Conservation (phyloP, 2,888 invertebrate species). For the Pterobdella sp. region DNA sequence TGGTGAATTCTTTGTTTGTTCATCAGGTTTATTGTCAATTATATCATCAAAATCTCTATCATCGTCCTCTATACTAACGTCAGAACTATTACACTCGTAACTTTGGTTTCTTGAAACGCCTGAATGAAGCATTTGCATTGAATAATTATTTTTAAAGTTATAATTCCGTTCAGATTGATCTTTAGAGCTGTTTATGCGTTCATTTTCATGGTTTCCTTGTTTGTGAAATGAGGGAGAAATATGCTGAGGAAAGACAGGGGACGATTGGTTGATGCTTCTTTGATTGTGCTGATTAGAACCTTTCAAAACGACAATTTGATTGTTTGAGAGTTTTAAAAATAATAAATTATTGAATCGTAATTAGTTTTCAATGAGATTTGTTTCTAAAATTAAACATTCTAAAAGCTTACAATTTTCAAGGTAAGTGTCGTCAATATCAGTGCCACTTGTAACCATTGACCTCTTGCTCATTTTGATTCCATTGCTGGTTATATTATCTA, state of each 20-base stretch:
- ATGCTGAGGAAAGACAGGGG: constrained; percentile 24
- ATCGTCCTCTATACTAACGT: constrained; percentile 27
- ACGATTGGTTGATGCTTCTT: constrained; percentile 16
- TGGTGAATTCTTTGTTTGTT: too few species aligned
- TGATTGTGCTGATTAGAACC: constrained; percentile 8
- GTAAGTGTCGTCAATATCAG: background rate
- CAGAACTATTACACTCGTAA: constrained; percentile 23
- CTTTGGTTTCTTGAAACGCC: constrained; percentile 12
- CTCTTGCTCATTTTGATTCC: background rate
- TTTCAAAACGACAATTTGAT: background rate
- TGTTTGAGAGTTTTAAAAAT: constrained; percentile 1
- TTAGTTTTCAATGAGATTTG: too few species aligned
- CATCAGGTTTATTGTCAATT: background rate
- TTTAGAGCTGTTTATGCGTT: background rate
- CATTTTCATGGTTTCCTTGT: background rate
- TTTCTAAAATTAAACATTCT: too few species aligned
- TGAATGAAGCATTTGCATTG: constrained; percentile 17
- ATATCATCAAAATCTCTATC: constrained; percentile 10
- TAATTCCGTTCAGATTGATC: constrained; percentile 8
- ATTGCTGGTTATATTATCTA: background rate
- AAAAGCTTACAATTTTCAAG: too few species aligned
- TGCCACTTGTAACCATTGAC: background rate
- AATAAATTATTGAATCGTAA: too few species aligned
- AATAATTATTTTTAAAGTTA: constrained; percentile 7
- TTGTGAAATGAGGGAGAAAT: constrained; percentile 4